phyloP scores from a whole-genome alignment of 2,113 vertebrate genomes.

The Dasyprocta punctata region DNA sequence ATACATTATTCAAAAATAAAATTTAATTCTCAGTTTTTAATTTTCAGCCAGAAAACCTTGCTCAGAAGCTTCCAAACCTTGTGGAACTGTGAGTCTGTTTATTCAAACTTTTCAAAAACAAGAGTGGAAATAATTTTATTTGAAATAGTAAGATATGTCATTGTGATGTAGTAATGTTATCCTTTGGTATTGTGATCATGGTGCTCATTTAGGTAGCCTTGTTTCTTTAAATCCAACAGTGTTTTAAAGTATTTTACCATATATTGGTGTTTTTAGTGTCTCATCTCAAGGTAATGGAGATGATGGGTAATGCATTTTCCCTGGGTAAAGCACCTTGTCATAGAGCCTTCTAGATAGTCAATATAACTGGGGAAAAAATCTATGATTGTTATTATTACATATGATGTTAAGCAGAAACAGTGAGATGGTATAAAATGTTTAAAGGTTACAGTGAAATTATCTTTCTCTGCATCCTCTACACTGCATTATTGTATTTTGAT shows the following conservation, averaged over 20 bases:
- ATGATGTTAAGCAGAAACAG: neutral
- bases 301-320: neutral
- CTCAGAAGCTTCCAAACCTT: slow-evolving; percentile 98
- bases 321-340: neutral
- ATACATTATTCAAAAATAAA: slow-evolving; percentile 72
- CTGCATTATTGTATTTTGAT: neutral
- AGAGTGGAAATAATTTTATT: slow-evolving; percentile 58
- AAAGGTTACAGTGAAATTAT: neutral
- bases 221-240: neutral
- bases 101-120: slow-evolving; percentile 66
- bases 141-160: slow-evolving; percentile 50
- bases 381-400: neutral
- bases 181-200: neutral
- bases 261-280: neutral
- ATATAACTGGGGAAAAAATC: neutral
- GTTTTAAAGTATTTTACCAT: neutral
- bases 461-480: neutral
- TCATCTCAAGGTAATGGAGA: neutral
- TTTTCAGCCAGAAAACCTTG: slow-evolving; percentile 97
- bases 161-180: slow-evolving; percentile 26
- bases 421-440: neutral
- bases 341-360: neutral
- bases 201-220: neutral
- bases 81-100: slow-evolving; percentile 97
- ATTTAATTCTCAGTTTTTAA: slow-evolving; percentile 83